A percentile compares a stretch with the other conserved stretches of the same genome.
phyloP scores from a whole-genome alignment of 2,888 invertebrate genomes.

The Mystacides longicornis region DNA sequence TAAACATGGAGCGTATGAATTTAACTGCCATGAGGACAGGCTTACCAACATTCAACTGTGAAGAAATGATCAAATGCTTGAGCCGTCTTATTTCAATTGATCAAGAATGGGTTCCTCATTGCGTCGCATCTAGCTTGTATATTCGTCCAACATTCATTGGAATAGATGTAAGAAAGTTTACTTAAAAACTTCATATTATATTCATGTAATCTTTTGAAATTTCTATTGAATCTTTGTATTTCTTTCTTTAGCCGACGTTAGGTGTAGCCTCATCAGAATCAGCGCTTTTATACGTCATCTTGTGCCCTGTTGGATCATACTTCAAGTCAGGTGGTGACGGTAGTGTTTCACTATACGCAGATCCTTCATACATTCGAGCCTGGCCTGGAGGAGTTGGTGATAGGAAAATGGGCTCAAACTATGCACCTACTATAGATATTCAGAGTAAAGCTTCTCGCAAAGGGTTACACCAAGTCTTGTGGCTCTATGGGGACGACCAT shows the following conservation, averaged over 20 bases:
- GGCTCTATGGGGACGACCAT: conserved; percentile 92
- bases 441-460: conserved; percentile 67
- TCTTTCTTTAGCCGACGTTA: conserved; percentile 67
- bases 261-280: conserved; percentile 82
- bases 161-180: conserved; percentile 72
- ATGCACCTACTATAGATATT: conserved; percentile 78
- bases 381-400: conserved; percentile 95
- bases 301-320: conserved; percentile 91
- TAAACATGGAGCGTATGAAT: conserved; percentile 93
- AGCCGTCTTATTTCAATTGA: conserved; percentile 82
- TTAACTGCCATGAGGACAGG: conserved; percentile 75
- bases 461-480: conserved; percentile 90
- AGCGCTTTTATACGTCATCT: conserved; percentile 85
- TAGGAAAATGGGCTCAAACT: conserved; percentile 93
- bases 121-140: conserved; percentile 84
- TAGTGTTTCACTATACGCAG: conserved; percentile 84
- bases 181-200: not conserved
- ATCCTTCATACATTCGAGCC: conserved; percentile 77
- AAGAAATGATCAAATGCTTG: conserved; percentile 80
- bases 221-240: not conserved
- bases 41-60: conserved; percentile 81
- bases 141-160: conserved; percentile 94
- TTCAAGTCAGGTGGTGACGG: conserved; percentile 60
- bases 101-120: conserved; percentile 96
- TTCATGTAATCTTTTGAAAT: not conserved